Evolutionary conservation across 1,140 invertebrate species (phyloP), one percentile per base, ranked within the genome.

Genomic region (Agrypnia vestita): DNA sequence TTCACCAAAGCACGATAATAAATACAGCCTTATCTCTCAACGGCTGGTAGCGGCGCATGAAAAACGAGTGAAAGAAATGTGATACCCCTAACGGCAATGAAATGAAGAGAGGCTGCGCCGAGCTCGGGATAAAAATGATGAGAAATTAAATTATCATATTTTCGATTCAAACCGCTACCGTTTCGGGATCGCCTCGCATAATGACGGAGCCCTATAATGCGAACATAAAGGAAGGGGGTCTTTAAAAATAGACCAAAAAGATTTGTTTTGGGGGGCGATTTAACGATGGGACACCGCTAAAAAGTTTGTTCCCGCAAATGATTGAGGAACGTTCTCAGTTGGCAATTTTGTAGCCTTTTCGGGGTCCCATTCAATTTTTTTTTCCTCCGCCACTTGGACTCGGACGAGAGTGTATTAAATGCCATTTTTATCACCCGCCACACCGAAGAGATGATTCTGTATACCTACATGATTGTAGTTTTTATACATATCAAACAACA

Each of bases 91-190:
- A 69, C 9, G 6, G 35, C 44, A 47, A 76, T 25, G 47, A 69
- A 78, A 78, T n/a, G 12, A 56, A 35, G 53, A 49, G 69, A 78
- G 43, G 77, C 47, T 44, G 43, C 15, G 64, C 35, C 15, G 53
- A 17, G 43, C 17, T 51, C 51, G 13, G 7, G 53, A 17, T 67
- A 78, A 55, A 80, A 82, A 80, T 80, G 74, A 82, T 47, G 49
- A 75, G 71, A 82, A 78, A 78, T 82, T 79, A 79, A 82, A 82
- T 82, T 82, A 79, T 82, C 74, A 82, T 82, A 79, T 82, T 82
- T 79, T 80, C 77, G 74, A 79, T 80, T 82, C 77, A 55, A 55
- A 76, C 73, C 55, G 81, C 81, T 80, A 82, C 81, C 81, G 81
- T 82, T 82, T 62, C 56, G 46, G 76, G 77, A 82, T 82, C 72